These are phyloP conservation scores for Dipodomys ordii DNA, from an alignment of 2,113 vertebrate genomes.

Conservation along the genomic window DNA sequence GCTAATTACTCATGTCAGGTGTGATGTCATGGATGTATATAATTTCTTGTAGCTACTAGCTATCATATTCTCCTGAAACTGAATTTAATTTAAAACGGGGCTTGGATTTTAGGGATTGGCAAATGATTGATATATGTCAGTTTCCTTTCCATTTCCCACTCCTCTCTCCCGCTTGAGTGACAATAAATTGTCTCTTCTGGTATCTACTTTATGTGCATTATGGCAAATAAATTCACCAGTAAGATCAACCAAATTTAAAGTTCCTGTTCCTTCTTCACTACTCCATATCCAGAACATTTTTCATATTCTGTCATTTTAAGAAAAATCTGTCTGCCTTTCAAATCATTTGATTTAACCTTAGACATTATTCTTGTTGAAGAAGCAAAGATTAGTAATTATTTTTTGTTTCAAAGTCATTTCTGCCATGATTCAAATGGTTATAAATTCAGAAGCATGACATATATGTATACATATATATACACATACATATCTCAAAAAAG, in stretches of 20 bases:
- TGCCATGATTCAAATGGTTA: neutral
- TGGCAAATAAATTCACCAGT: neutral
- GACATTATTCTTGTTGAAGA: neutral
- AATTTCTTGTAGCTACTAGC: neutral
- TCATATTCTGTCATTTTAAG: neutral
- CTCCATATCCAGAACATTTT: neutral
- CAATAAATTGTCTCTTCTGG: fast-evolving
- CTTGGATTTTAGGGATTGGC: neutral
- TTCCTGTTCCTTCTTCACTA: neutral
- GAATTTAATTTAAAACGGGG: neutral
- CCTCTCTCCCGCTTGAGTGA: neutral
- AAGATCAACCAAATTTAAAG: neutral
- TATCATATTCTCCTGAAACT: neutral
- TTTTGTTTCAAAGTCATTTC: neutral
- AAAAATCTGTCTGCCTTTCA: neutral
- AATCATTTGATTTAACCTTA: neutral
- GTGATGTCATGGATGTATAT: neutral
- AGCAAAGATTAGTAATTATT: neutral
- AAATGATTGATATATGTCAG: neutral
- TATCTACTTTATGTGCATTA: neutral
- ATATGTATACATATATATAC: too few species aligned
- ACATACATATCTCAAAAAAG: too few species aligned
- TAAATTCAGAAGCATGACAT: neutral
- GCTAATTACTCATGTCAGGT: too few species aligned
- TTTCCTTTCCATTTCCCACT: neutral